Evolutionary conservation across 2,797 vertebrate species (phyloP).

Genomic region (Sebastolobus alascanus): DNA sequence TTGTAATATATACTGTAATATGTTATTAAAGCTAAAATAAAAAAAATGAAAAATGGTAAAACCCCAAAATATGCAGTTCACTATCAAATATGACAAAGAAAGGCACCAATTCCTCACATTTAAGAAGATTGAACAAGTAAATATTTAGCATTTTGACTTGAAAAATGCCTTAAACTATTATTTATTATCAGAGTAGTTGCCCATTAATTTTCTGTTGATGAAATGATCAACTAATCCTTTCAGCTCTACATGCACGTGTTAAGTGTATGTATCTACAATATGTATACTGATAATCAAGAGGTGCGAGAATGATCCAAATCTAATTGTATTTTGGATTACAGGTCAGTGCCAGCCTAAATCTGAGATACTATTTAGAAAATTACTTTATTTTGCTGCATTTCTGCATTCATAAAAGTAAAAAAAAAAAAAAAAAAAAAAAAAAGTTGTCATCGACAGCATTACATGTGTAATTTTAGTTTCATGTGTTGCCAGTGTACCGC

Average conservation of each 20-base stretch:
- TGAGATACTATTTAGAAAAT: background rate
- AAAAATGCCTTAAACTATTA: background rate
- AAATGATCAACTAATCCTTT: background rate
- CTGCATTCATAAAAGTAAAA: background rate
- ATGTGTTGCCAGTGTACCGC: no score
- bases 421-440: background rate
- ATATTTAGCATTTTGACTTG: background rate
- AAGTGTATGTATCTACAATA: background rate
- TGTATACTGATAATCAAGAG: background rate
- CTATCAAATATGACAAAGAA: no score
- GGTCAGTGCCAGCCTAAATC: background rate
- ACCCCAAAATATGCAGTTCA: no score
- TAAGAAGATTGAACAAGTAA: no score
- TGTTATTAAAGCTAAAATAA: no score
- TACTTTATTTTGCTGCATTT: background rate
- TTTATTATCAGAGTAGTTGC: background rate
- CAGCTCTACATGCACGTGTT: background rate
- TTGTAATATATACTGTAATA: no score
- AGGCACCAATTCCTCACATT: no score
- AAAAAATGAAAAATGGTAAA: no score
- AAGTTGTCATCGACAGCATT: background rate
- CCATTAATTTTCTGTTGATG: no score
- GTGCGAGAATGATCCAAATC: background rate
- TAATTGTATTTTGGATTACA: background rate
- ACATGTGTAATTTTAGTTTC: background rate